Conservation (phyloP, 2,797 vertebrate genomes). For the Diceros bicornis region DNA sequence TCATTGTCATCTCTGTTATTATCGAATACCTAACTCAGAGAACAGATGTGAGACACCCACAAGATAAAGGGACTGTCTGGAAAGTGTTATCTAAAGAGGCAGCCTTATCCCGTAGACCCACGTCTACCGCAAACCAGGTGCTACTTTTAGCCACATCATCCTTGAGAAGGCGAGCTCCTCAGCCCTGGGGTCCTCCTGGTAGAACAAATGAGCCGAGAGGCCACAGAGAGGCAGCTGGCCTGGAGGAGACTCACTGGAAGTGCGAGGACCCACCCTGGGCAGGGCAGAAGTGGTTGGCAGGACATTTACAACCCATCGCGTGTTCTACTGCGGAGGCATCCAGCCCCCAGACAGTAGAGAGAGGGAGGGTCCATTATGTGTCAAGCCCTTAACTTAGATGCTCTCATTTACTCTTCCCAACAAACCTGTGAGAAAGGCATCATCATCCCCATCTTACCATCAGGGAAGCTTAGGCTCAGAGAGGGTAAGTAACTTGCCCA, state of each 20-base stretch:
- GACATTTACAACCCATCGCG: fast-evolving
- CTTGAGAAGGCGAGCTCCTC: neutral
- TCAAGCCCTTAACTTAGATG: neutral
- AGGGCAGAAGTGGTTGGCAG: fast-evolving
- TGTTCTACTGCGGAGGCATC: neutral
- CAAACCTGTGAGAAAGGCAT: neutral
- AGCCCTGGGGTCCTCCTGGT: neutral
- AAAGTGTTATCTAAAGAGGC: neutral
- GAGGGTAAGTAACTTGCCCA: neutral
- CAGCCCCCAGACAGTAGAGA: neutral
- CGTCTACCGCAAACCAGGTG: neutral
- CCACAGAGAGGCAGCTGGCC: fast-evolving
- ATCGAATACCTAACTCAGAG: neutral
- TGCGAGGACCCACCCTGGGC: fast-evolving
- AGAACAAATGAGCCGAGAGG: neutral
- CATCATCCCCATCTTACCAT: fast-evolving
- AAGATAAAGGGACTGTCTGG: neutral
- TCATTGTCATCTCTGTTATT: neutral
- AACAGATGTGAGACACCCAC: neutral
- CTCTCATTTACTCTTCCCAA: neutral
- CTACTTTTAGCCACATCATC: too few species aligned
- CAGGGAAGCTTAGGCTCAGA: neutral
- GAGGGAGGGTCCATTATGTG: fast-evolving
- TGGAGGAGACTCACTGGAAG: neutral
- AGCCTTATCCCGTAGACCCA: fast-evolving